Evolutionary conservation across 2,888 invertebrate species (phyloP), one percentile per base, ranked within the genome.

Genomic region (Drosophila testacea): DNA sequence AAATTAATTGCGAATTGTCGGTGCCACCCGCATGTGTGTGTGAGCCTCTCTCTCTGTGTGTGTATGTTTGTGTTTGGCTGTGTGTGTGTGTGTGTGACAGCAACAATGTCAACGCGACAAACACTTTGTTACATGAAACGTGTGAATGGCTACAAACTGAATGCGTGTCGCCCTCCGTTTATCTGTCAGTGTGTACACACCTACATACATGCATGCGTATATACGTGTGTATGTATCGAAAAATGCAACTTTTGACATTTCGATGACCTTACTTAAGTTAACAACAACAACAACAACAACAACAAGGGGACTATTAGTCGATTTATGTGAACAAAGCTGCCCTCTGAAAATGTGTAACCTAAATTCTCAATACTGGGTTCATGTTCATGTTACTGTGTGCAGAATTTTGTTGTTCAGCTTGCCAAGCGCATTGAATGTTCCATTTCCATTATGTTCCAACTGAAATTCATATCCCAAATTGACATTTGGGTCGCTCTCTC

Each of bases 181-280:
- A 27, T 57, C 7, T 59, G 22, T 41, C 39, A 69, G 34, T 47
- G 30, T 72, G 54, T 48, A 30, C 13, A 34, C 34, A 42, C 28
- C 38, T 48, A 47, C 28, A 47, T 42, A 32, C 13, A 27, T 55
- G 62, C n/a, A 34, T 32, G 9, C 60, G 27, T 52, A 46, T 65
- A 38, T 62, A 28, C 66, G 56, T 52, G 52, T 54, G 55, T 46
- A 38, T 61, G 52, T 57, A 87, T 79, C 74, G 75, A 70, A 78
- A 77, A 89, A 83, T 88, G 88, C 87, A 89, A 89, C 89, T 88
- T 91, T 91, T 91, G 92, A 92, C 92, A 92, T 92, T 92, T 92
- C 91, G 90, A 91, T 92, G 92, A 92, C 92, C 92, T 92, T 92
- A 91, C 86, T 82, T 83, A 88, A 88, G 73, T 68, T 72, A 79